Evolutionary conservation across 2,113 vertebrate species (phyloP).

Genomic region (Hippocampus guttulatus): DNA sequence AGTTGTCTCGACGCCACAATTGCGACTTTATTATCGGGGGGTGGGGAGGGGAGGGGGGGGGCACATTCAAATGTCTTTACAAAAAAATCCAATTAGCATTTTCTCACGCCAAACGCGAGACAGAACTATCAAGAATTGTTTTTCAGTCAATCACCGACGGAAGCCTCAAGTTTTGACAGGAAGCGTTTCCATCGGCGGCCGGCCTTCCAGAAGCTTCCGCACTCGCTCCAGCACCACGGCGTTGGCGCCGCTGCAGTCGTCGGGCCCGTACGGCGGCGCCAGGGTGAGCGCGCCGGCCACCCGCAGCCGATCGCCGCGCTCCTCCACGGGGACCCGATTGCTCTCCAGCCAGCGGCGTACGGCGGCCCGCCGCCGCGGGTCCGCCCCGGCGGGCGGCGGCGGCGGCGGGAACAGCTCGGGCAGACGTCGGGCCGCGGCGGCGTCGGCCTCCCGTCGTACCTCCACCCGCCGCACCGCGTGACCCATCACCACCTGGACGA

Average conservation of each 20-base stretch:
- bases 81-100: too few relatives aligned
- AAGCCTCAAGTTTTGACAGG: too few relatives aligned
- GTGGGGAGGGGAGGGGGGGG: too few relatives aligned
- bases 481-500: constrained; percentile 78
- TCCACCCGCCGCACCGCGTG: constrained; percentile 79
- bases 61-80: too few relatives aligned
- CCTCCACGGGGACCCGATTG: constrained; percentile 81
- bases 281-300: constrained; percentile 83
- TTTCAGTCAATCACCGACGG: not conserved
- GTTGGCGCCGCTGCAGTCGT: constrained; percentile 85
- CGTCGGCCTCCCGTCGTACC: constrained; percentile 67
- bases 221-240: constrained; percentile 88
- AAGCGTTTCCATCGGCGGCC: constrained; percentile 1
- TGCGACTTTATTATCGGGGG: not conserved
- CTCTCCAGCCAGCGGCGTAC: constrained; percentile 81
- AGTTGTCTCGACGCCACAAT: not conserved
- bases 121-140: too few relatives aligned
- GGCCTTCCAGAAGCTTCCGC: constrained; percentile 76
- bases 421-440: constrained; percentile 59
- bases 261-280: constrained; percentile 79
- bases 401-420: constrained; percentile 54
- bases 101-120: too few relatives aligned
- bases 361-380: constrained; percentile 45
- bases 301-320: constrained; percentile 60
- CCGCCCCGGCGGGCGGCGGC: constrained; percentile 41